These are phyloP conservation scores for Melanchra persicariae DNA, from an alignment of 2,888 invertebrate genomes.

Conservation along the genomic window DNA sequence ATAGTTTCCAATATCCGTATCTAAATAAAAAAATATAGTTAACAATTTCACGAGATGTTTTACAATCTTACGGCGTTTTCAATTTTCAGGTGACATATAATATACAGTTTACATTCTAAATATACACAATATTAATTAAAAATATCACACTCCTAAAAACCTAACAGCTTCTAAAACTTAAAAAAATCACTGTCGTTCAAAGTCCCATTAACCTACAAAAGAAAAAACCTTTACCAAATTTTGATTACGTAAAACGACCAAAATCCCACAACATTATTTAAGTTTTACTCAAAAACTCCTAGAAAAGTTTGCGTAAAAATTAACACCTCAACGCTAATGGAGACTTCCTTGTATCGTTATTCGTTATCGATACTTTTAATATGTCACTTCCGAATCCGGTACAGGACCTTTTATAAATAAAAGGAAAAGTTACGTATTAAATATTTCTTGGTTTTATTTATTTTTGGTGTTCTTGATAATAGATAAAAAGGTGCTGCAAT, in stretches of 20 bases:
- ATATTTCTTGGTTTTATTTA: neutral
- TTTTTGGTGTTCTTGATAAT: neutral
- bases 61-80: no score
- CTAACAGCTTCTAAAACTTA: no score
- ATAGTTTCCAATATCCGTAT: no score
- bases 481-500: neutral
- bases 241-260: neutral
- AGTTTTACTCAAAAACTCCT: constrained; percentile 6
- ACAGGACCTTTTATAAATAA: constrained; percentile 38
- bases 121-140: no score
- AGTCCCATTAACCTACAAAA: constrained; percentile 24
- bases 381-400: constrained; percentile 57
- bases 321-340: constrained; percentile 55
- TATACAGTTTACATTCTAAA: no score
- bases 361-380: constrained; percentile 53
- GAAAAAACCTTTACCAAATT: neutral
- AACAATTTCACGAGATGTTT: no score
- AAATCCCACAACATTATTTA: constrained; percentile 10
- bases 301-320: constrained; percentile 47
- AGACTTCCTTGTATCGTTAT: constrained; percentile 54
- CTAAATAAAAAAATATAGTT: no score
- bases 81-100: no score
- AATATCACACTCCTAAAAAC: no score
- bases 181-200: no score
- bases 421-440: neutral